A percentile compares a stretch with the other conserved stretches of the same genome.
Evolutionary conservation across 2,797 vertebrate genomes (phyloP).

Genomic region (Sebastes minor): DNA sequence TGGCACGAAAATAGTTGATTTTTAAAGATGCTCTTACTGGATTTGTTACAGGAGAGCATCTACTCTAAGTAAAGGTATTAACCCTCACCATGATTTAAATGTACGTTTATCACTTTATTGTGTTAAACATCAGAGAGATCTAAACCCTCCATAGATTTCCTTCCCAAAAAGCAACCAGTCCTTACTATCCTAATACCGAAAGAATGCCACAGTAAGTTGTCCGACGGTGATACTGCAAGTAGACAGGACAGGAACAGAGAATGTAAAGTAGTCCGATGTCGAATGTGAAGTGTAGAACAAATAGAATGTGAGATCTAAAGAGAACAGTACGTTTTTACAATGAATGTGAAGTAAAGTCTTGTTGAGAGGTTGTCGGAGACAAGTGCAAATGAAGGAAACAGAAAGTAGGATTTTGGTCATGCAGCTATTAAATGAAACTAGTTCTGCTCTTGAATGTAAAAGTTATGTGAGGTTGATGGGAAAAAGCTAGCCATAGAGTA

Average conservation of each 20-base stretch:
- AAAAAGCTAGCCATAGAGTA: not conserved
- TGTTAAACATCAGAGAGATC: not conserved
- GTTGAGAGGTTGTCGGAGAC: not conserved
- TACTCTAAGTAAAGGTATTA: not conserved
- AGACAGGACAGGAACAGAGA: slow-evolving; percentile 25
- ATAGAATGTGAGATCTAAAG: slow-evolving; percentile 11
- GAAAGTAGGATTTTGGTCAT: slow-evolving; percentile 1
- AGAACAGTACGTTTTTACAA: not conserved
- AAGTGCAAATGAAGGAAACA: slow-evolving; percentile 29
- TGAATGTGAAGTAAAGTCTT: slow-evolving; percentile 6
- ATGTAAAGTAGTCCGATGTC: slow-evolving; percentile 21
- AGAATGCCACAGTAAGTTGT: slow-evolving; percentile 60
- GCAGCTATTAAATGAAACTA: slow-evolving; percentile 3
- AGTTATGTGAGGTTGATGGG: not conserved
- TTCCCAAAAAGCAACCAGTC: not conserved
- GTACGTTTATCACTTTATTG: not conserved
- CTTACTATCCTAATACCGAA: not conserved
- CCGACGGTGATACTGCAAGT: slow-evolving; percentile 42
- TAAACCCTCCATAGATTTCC: slow-evolving; percentile 17
- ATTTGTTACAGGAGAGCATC: no score
- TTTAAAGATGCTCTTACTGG: no score
- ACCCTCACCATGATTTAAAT: not conserved
- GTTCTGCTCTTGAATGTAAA: slow-evolving; percentile 27
- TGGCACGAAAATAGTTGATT: no score
- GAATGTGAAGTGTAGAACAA: slow-evolving; percentile 18